Conservation (phyloP, 2,888 invertebrate species). For the Meandrusa payeni region DNA sequence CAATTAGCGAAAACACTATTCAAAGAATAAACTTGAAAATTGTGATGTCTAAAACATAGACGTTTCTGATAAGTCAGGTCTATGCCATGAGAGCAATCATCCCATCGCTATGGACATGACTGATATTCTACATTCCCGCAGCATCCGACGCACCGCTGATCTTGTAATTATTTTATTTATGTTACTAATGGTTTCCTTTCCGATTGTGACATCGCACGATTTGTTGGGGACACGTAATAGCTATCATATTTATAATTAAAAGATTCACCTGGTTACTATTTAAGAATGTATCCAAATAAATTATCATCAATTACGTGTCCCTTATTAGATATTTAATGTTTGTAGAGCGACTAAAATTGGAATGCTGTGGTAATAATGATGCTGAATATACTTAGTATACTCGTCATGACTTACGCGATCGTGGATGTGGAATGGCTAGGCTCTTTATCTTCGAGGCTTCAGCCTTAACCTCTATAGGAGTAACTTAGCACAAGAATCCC, state of each 20-base stretch:
- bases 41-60: constrained; percentile 37
- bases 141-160: constrained; percentile 44
- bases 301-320: neutral
- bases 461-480: too few species aligned
- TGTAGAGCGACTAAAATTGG: neutral
- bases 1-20: constrained; percentile 1
- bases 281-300: constrained; percentile 1
- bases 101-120: constrained; percentile 39
- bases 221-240: constrained; percentile 12
- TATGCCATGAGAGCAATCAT: constrained; percentile 30
- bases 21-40: constrained; percentile 2
- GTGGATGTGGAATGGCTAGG: too few species aligned
- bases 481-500: too few species aligned
- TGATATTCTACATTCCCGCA: constrained; percentile 47
- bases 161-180: constrained; percentile 24
- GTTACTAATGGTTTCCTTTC: constrained; percentile 44
- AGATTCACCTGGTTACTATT: neutral
- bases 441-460: too few species aligned
- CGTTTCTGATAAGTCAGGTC: constrained; percentile 28
- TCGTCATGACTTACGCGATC: too few species aligned
- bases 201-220: constrained; percentile 45
- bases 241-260: constrained; percentile 12
- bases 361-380: neutral
- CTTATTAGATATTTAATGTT: neutral
- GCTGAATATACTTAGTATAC: too few species aligned